phyloP scores from a whole-genome alignment of 2,888 invertebrate species.

The Scaptomyza polygonia region DNA sequence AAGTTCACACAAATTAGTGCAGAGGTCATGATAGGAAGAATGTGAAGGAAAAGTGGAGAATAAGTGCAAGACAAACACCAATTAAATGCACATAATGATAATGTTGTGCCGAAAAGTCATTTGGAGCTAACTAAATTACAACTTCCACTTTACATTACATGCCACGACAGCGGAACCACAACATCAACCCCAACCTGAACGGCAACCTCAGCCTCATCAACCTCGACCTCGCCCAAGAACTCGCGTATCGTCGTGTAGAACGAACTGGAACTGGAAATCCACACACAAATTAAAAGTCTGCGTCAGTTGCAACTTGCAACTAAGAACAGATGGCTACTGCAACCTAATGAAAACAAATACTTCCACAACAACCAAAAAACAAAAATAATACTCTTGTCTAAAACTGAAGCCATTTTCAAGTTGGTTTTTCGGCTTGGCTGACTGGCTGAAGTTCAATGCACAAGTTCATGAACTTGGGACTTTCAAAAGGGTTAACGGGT shows the following conservation, averaged over 20 bases:
- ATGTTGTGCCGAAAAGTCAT: conserved; percentile 78
- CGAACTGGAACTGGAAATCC: conserved; percentile 69
- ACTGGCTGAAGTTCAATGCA: conserved; percentile 73
- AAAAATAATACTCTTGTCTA: conserved; percentile 53
- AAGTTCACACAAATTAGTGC: conserved; percentile 70
- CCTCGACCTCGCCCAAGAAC: conserved; percentile 55
- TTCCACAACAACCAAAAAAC: conserved; percentile 45
- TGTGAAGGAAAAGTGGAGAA: conserved; percentile 10
- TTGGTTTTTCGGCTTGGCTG: conserved; percentile 65
- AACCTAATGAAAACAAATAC: conserved; percentile 71
- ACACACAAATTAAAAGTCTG: conserved; percentile 75
- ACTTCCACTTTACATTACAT: conserved; percentile 77
- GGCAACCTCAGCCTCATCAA: conserved; percentile 7
- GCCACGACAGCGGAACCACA: conserved; percentile 67
- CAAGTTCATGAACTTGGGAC: conserved; percentile 80
- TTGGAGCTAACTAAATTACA: conserved; percentile 75
- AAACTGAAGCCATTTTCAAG: conserved; percentile 60
- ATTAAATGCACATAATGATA: conserved; percentile 80
- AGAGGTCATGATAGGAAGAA: conserved; percentile 33
- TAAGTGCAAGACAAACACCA: conserved; percentile 72
- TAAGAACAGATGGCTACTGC: conserved; percentile 70
- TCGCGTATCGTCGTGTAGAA: conserved; percentile 35
- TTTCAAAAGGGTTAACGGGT: conserved; percentile 60
- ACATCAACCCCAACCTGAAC: background rate
- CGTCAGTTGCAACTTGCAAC: conserved; percentile 60